phyloP scores from a whole-genome alignment of 2,113 vertebrate species.

The human (Homo sapiens) region DNA sequence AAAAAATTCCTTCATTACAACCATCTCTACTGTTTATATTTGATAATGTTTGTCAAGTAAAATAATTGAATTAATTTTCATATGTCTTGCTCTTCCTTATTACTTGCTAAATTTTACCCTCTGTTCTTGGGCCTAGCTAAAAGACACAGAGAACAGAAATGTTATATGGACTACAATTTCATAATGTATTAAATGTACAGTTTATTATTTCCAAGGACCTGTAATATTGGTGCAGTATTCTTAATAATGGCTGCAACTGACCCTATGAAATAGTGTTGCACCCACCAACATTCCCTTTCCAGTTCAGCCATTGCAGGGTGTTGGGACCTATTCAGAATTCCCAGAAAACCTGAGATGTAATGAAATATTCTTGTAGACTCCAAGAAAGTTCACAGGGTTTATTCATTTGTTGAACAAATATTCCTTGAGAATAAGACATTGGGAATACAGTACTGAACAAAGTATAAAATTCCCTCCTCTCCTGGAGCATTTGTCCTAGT shows the following conservation, averaged over 20 bases:
- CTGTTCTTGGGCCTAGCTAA: background rate
- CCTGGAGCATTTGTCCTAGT: background rate
- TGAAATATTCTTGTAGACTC: conserved; percentile 22
- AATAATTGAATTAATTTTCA: conserved; percentile 43
- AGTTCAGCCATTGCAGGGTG: background rate
- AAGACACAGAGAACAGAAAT: background rate
- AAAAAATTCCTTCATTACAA: background rate
- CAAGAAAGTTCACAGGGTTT: background rate
- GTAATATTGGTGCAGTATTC: background rate
- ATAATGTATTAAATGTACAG: background rate
- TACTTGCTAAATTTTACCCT: background rate
- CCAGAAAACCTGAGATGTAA: background rate
- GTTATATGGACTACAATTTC: background rate
- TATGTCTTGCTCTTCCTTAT: background rate
- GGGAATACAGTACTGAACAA: background rate
- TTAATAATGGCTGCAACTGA: background rate
- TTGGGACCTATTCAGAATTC: background rate
- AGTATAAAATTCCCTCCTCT: background rate
- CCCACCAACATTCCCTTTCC: background rate
- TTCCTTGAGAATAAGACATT: background rate
- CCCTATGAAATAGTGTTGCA: background rate
- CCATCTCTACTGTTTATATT: background rate
- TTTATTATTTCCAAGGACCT: conserved; percentile 31
- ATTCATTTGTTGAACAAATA: background rate
- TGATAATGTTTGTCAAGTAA: background rate